A percentile compares a stretch with the other conserved stretches of the same genome.
Evolutionary conservation across 1,140 invertebrate species (phyloP).

Genomic region (Saccostrea glomerata): DNA sequence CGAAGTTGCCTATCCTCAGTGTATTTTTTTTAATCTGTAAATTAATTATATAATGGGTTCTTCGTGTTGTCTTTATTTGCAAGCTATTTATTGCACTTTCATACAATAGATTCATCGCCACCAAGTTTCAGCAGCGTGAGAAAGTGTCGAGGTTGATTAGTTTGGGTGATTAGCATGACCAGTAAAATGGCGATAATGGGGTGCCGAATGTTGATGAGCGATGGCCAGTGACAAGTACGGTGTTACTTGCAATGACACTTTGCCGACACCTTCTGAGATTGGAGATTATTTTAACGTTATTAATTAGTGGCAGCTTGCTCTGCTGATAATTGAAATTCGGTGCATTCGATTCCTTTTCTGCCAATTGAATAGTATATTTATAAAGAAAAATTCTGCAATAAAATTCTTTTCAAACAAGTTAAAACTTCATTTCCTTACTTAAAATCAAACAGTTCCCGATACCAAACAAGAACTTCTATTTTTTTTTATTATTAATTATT

Average conservation of each 20-base stretch:
- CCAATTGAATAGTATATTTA: neutral
- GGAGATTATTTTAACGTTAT: slow-evolving; percentile 16
- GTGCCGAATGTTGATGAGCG: neutral
- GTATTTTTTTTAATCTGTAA: too few species aligned
- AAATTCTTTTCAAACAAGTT: too few species aligned
- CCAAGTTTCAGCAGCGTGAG: slow-evolving; percentile 17
- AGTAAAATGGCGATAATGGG: neutral
- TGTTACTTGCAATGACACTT: neutral
- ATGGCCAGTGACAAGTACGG: slow-evolving; percentile 7
- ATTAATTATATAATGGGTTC: too few species aligned
- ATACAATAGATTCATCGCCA: neutral
- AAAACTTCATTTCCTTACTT: too few species aligned
- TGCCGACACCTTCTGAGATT: neutral
- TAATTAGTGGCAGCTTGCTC: slow-evolving; percentile 10
- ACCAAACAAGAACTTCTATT: too few species aligned
- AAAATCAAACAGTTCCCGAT: too few species aligned
- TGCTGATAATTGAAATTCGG: neutral
- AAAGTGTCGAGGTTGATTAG: slow-evolving; percentile 33
- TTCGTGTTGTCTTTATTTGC: too few species aligned
- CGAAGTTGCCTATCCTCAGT: too few species aligned
- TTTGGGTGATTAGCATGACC: slow-evolving; percentile 30
- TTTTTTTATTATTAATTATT: too few species aligned
- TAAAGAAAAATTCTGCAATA: neutral
- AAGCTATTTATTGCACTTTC: neutral
- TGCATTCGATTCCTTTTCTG: neutral